phyloP scores from a whole-genome alignment of 2,888 invertebrate species.

The Thera obeliscata region DNA sequence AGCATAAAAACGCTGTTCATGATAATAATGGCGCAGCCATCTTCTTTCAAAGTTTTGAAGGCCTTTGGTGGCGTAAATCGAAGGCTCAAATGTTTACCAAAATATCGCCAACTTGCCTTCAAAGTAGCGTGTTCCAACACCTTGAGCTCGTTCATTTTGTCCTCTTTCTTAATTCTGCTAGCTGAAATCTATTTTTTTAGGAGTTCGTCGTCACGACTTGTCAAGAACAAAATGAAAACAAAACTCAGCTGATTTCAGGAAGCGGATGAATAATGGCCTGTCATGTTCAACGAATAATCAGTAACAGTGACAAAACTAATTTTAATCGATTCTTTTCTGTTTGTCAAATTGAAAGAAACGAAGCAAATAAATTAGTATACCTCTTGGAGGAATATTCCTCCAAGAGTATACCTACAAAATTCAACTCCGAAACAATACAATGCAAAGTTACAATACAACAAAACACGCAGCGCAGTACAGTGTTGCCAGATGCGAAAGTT shows the following conservation, averaged over 20 bases:
- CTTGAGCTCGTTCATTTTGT: constrained; percentile 94
- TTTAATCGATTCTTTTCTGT: too few species aligned
- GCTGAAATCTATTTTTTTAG: constrained; percentile 4
- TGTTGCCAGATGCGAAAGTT: too few species aligned
- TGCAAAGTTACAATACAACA: too few species aligned
- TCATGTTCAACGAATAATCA: constrained; percentile 1
- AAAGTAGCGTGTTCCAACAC: constrained; percentile 97
- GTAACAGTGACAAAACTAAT: too few species aligned
- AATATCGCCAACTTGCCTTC: constrained; percentile 86
- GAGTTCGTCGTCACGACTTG: not conserved
- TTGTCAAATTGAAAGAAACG: too few species aligned
- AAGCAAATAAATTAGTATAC: too few species aligned
- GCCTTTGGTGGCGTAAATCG: constrained; percentile 22
- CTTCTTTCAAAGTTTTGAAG: constrained; percentile 17
- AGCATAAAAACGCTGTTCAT: not conserved
- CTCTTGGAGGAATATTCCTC: too few species aligned
- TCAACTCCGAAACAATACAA: too few species aligned
- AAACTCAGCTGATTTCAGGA: constrained; percentile 76
- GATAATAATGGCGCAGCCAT: constrained; percentile 31
- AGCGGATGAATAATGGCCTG: not conserved
- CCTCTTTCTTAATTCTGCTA: constrained; percentile 26
- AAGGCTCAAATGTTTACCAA: not conserved
- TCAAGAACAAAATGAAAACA: constrained; percentile 67
- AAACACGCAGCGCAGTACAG: too few species aligned
- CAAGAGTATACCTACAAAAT: too few species aligned